phyloP scores from a whole-genome alignment of 2,113 vertebrate species.

The Vimba vimba region DNA sequence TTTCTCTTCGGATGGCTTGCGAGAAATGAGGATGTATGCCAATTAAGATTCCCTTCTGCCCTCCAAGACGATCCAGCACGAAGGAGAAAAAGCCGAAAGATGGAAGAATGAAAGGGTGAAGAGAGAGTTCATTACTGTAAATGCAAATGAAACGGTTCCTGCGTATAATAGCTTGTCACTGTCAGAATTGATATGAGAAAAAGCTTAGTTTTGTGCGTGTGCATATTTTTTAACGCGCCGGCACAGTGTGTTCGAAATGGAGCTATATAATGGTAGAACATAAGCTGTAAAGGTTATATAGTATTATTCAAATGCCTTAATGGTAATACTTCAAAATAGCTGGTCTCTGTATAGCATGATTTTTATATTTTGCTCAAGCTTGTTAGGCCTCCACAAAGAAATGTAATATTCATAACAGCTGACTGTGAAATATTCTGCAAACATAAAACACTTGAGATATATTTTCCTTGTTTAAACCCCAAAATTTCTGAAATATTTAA shows the following conservation, averaged over 20 bases:
- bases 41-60: slow-evolving; percentile 76
- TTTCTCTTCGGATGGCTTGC: slow-evolving; percentile 64
- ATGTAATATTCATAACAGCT: slow-evolving; percentile 10
- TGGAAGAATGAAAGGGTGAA: slow-evolving; percentile 33
- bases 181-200: slow-evolving; percentile 63
- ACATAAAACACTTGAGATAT: background rate
- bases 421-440: background rate
- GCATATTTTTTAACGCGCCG: slow-evolving; percentile 40
- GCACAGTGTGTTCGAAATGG: slow-evolving; percentile 27
- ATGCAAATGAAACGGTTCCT: slow-evolving; percentile 68
- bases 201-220: slow-evolving; percentile 55
- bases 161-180: slow-evolving; percentile 66
- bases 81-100: slow-evolving; percentile 58
- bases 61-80: slow-evolving; percentile 66
- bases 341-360: slow-evolving; percentile 31
- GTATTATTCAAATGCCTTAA: slow-evolving; percentile 24
- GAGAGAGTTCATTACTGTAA: slow-evolving; percentile 71
- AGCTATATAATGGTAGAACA: slow-evolving; percentile 19
- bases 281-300: background rate
- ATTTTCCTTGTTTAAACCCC: background rate
- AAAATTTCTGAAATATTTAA: slow-evolving; percentile 13
- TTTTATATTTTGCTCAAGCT: slow-evolving; percentile 11
- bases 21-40: slow-evolving; percentile 68
- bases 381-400: slow-evolving; percentile 2
- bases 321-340: slow-evolving; percentile 9